Conservation (phyloP, 2,797 vertebrate species). For the Enteromius thamalakanensis region DNA sequence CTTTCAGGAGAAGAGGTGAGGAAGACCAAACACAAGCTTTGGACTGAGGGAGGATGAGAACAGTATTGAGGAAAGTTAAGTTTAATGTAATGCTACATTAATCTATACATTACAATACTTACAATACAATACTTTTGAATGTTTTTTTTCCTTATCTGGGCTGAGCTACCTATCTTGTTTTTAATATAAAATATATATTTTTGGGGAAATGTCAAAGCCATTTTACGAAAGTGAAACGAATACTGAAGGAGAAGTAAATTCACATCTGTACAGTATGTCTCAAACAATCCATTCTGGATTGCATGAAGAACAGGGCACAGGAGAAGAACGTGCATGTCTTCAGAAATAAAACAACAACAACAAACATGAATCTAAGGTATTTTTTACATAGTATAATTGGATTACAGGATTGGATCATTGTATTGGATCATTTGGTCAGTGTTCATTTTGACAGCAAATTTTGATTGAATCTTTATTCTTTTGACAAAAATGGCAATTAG, state of each 20-base stretch:
- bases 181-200: neutral
- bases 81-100: neutral
- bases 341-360: too few relatives aligned
- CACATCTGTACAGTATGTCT: too few relatives aligned
- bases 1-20: slow-evolving; percentile 6
- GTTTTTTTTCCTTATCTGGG: too few relatives aligned
- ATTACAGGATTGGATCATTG: neutral
- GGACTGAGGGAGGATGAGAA: slow-evolving; percentile 14
- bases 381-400: neutral
- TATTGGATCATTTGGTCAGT: too few relatives aligned
- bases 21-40: slow-evolving; percentile 51
- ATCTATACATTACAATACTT: too few relatives aligned
- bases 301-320: too few relatives aligned
- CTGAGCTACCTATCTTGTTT: neutral
- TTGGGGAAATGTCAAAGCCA: neutral
- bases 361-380: too few relatives aligned
- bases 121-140: neutral
- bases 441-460: too few relatives aligned
- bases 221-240: neutral
- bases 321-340: neutral
- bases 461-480: too few relatives aligned
- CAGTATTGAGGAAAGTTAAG: neutral
- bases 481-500: too few relatives aligned
- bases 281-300: too few relatives aligned
- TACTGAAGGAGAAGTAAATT: neutral